Evolutionary conservation across 2,888 invertebrate genomes (phyloP).

Genomic region (Penaeus monodon): DNA sequence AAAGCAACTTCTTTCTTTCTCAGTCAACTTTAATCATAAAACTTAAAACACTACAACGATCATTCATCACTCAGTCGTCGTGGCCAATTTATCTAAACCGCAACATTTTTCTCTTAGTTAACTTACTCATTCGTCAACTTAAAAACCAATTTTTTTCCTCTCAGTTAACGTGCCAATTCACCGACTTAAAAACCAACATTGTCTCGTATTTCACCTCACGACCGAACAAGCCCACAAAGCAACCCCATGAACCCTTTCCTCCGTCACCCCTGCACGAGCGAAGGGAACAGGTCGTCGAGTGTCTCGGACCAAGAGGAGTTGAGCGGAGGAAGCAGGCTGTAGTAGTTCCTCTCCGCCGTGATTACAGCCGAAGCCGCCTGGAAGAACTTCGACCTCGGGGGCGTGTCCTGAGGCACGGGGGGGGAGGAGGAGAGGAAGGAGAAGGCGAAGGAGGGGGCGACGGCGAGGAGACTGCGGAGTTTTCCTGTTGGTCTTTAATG

Average conservation of each 20-base stretch:
- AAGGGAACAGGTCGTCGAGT: constrained; percentile 21
- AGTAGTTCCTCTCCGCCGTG: constrained; percentile 46
- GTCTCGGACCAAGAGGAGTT: constrained; percentile 24
- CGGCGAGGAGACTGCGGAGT: not conserved
- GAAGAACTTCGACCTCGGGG: constrained; percentile 23
- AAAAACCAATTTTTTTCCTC: too few species aligned
- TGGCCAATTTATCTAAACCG: too few species aligned
- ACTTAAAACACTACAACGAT: too few species aligned
- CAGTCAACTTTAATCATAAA: too few species aligned
- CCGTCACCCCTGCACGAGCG: constrained; percentile 1
- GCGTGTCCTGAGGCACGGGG: not conserved
- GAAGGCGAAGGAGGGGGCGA: not conserved
- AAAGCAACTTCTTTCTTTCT: too few species aligned
- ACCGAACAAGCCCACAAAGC: not conserved
- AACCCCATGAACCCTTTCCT: too few species aligned
- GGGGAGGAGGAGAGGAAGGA: constrained; percentile 5
- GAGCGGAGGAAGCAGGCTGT: constrained; percentile 41
- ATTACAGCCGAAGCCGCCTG: constrained; percentile 17
- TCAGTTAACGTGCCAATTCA: too few species aligned
- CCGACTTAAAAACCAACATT: too few species aligned
- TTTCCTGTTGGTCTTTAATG: not conserved
- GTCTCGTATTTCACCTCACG: not conserved
- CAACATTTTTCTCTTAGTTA: too few species aligned
- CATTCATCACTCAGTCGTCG: too few species aligned
- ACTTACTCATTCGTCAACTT: too few species aligned